Evolutionary conservation across 2,797 vertebrate species (phyloP), one percentile per base, ranked within the genome.

Genomic region (Pseudochaenichthys georgianus): DNA sequence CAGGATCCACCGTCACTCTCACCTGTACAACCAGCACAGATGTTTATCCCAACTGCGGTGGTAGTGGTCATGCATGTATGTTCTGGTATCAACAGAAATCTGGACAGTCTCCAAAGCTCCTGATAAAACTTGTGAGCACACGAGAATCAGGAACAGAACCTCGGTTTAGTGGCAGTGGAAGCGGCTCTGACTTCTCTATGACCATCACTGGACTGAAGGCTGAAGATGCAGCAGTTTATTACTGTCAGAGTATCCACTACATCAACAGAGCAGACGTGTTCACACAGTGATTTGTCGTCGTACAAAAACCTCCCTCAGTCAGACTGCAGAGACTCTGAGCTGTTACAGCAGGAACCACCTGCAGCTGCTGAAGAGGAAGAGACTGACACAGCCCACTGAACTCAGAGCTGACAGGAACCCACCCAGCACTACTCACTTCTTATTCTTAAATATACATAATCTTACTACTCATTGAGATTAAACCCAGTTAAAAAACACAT

Each of bases 221-320:
- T 62, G 43, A 62, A 48, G 60, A 62, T 7, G 45, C 60, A 62
- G 58, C 58, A 60, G 58, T 45, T 60, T 60, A 60, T 45, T 45
- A 45, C 58, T 60, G 58, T 23, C 23, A 23, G 23, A 23, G n/a
- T n/a, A n/a, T n/a, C n/a, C n/a, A n/a, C n/a, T n/a, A n/a, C n/a
- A n/a, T n/a, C n/a, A n/a, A n/a, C n/a, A n/a, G n/a, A n/a, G n/a
- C n/a, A n/a, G n/a, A n/a, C n/a, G 3, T 51, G 69, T 80, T 84
- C 51, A 89, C 85, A 90, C 85, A 80, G 79, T 87, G 81, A 84
- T 80, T 78, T 75, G 0, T 3, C 0, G 45, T 45, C 1, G 10
- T 88, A 89, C 83, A 89, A 90, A 89, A 88, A 90, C 87, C 74
- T 89, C 81, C 80, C 31, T 81, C 78, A 80, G 80, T 75, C 74